A percentile compares a stretch with the other conserved stretches of the same genome.
Conservation (phyloP, 2,113 vertebrate species). For the Antennarius striatus region DNA sequence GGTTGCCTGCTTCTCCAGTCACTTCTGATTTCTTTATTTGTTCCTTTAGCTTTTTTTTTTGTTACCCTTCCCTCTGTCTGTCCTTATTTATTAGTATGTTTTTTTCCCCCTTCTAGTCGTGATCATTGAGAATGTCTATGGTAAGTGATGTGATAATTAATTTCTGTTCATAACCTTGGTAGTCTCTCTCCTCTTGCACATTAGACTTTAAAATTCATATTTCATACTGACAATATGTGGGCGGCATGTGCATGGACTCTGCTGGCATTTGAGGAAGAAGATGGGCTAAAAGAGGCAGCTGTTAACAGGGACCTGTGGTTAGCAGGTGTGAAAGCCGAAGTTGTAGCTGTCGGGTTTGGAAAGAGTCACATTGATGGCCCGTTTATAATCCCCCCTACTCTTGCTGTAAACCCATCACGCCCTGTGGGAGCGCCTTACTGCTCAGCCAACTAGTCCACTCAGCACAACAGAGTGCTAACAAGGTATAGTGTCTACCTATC, state of each 20-base stretch:
- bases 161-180: constrained; percentile 25
- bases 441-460: constrained; percentile 60
- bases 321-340: constrained; percentile 32
- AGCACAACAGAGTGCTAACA: constrained; percentile 74
- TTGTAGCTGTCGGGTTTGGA: constrained; percentile 33
- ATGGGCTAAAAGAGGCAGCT: constrained; percentile 13
- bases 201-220: constrained; percentile 4
- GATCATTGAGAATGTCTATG: constrained; percentile 33
- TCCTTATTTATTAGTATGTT: constrained; percentile 57
- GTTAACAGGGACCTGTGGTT: constrained; percentile 35
- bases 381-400: constrained; percentile 56
- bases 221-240: constrained; percentile 11
- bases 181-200: constrained; percentile 19
- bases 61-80: constrained; percentile 55
- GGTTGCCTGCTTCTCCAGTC: constrained; percentile 64
- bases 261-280: constrained; percentile 2
- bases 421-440: constrained; percentile 53
- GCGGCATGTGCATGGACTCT: not conserved
- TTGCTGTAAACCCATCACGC: constrained; percentile 48
- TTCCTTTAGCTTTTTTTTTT: constrained; percentile 21
- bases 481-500: constrained; percentile 58
- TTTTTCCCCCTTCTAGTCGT: constrained; percentile 3
- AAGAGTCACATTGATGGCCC: constrained; percentile 42
- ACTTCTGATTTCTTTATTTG: constrained; percentile 70
- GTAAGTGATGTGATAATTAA: constrained; percentile 27